Evolutionary conservation across 2,113 vertebrate genomes (phyloP).

Genomic region (Thomomys bottae): DNA sequence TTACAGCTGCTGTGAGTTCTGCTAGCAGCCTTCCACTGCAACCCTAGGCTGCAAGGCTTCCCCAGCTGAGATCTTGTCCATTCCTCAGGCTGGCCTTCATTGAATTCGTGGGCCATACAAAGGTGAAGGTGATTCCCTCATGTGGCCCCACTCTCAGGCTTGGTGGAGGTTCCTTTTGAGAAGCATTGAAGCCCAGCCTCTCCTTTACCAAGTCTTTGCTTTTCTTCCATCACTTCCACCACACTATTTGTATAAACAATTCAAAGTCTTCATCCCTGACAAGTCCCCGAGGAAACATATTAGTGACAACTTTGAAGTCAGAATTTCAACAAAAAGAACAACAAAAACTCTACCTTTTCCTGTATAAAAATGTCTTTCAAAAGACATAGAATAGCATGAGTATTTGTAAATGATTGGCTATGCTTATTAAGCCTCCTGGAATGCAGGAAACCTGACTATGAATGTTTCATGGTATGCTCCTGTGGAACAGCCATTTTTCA

Average conservation of each 20-base stretch:
- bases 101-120: neutral
- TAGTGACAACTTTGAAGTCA: neutral
- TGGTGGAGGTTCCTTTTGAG: neutral
- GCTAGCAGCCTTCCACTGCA: neutral
- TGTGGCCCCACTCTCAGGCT: neutral
- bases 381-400: neutral
- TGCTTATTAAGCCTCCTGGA: conserved; percentile 61
- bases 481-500: conserved; percentile 67
- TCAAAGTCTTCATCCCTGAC: neutral
- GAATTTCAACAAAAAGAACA: neutral
- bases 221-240: neutral
- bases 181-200: neutral
- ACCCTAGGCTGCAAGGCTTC: neutral
- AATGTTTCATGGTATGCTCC: conserved; percentile 73
- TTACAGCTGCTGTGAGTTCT: neutral
- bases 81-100: neutral
- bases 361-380: conserved; percentile 52
- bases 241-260: neutral
- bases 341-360: neutral
- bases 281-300: neutral
- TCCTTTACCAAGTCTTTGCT: neutral
- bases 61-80: no score
- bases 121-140: neutral
- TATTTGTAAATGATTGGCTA: conserved; percentile 31
- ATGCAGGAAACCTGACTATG: conserved; percentile 48